A percentile compares a stretch with the other conserved stretches of the same genome.
These are phyloP conservation scores for Malthinus seriepunctatus DNA, from an alignment of 2,888 invertebrate species.

Conservation along the genomic window DNA sequence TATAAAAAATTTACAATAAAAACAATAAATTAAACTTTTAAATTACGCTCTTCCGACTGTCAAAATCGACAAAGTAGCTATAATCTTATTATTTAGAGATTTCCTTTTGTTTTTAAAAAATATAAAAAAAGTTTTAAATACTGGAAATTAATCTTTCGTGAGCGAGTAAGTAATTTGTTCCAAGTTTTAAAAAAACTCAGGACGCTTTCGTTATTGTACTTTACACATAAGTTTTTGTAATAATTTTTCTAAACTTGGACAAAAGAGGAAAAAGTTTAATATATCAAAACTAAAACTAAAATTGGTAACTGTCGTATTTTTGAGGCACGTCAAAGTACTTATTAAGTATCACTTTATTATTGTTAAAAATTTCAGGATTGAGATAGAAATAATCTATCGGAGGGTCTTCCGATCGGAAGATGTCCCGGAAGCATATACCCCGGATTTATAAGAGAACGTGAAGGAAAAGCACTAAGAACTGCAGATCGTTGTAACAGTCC, in stretches of 20 bases:
- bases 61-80: too few species aligned
- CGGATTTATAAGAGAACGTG: slow-evolving; percentile 17
- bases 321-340: neutral
- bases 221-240: too few species aligned
- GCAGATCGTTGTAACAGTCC: slow-evolving; percentile 11
- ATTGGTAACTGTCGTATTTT: slow-evolving; percentile 3
- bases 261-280: neutral
- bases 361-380: slow-evolving; percentile 5
- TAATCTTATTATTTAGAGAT: too few species aligned
- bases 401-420: slow-evolving; percentile 10
- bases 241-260: too few species aligned
- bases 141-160: too few species aligned
- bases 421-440: slow-evolving; percentile 13
- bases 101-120: too few species aligned
- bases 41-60: too few species aligned
- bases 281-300: slow-evolving; percentile 3
- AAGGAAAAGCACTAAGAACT: slow-evolving; percentile 14
- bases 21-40: too few species aligned
- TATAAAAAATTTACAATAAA: neutral
- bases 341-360: slow-evolving; percentile 2
- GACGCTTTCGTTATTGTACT: neutral
- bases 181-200: neutral
- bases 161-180: too few species aligned
- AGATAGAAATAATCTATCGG: slow-evolving; percentile 13
- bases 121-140: too few species aligned